Base-by-base conservation (phyloP, 2,888 invertebrate species). In the Empis livida region DNA sequence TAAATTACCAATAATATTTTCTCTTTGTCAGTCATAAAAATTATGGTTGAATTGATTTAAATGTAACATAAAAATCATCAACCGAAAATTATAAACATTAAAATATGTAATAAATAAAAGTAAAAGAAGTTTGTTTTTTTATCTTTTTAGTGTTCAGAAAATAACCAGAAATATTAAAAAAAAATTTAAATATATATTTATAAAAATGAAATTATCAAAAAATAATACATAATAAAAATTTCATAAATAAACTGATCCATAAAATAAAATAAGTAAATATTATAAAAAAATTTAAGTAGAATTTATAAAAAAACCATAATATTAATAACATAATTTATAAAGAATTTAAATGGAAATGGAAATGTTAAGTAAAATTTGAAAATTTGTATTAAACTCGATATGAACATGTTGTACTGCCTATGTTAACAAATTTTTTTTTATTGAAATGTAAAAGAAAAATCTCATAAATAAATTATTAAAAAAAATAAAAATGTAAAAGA, bases 321-420 rank as follows among this genome's bases (percentile, higher is more conserved):
- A 32, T 13, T 6, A 32, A 6, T 32, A n/a, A n/a, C n/a, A 32
- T 32, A 5, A 13, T 32, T 20, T 5, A 20, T 20, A 20, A 20
- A 20, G 20, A 32, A 32, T 32, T 8, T 4, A 32, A 32, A 13
- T 32, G 9, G 9, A 35, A 35, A 35, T 35, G 13, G 35, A 35
- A 35, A n/a, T 8, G 35, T 5, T n/a, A 32, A 4, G 10, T 32
- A 13, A 32, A n/a, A n/a, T n/a, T n/a, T n/a, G n/a, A n/a, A n/a
- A n/a, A n/a, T n/a, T n/a, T n/a, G n/a, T 5, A 13, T 10, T 17
- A 41, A 41, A 23, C 14, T 23, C 6, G 23, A 41, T 4, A 23
- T 41, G 41, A 20, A 41, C 20, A 48, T 44, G 37, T n/a, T 48
- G 48, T 48, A 48, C 48, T 48, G 48, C 48, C 48, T 48, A 48